phyloP scores from a whole-genome alignment of 2,888 invertebrate genomes.

The Callimorpha dominula region DNA sequence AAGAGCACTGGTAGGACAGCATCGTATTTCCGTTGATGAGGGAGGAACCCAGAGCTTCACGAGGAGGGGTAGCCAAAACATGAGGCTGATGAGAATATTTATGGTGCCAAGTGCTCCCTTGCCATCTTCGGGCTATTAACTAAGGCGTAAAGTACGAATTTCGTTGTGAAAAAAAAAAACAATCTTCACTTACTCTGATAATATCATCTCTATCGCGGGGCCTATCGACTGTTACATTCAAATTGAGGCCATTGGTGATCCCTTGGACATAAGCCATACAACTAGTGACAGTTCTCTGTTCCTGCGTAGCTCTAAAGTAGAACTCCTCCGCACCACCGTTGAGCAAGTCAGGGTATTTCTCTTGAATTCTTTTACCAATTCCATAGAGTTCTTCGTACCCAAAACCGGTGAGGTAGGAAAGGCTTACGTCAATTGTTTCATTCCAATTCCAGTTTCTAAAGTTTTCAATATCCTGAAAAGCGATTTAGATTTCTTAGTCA shows the following conservation, averaged over 20 bases:
- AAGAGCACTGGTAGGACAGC: too few relatives aligned
- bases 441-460: conserved; percentile 90
- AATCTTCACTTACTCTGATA: conserved; percentile 65
- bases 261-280: conserved; percentile 88
- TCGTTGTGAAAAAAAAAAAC: neutral
- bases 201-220: conserved; percentile 65
- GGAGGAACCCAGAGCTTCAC: too few relatives aligned
- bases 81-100: neutral
- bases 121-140: too few relatives aligned
- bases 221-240: conserved; percentile 61
- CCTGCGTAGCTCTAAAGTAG: conserved; percentile 88
- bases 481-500: neutral
- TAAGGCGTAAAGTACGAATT: too few relatives aligned
- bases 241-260: conserved; percentile 60
- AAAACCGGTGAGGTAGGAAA: conserved; percentile 85
- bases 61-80: neutral
- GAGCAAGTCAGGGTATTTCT: conserved; percentile 76
- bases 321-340: conserved; percentile 73
- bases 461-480: conserved; percentile 87
- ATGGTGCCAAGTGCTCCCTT: neutral
- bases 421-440: conserved; percentile 84
- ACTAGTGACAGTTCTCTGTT: conserved; percentile 87
- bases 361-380: conserved; percentile 79
- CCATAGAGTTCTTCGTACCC: conserved; percentile 89
- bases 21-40: too few relatives aligned